Conservation (phyloP, 2,113 vertebrate genomes). For the Ciconia boyciana region DNA sequence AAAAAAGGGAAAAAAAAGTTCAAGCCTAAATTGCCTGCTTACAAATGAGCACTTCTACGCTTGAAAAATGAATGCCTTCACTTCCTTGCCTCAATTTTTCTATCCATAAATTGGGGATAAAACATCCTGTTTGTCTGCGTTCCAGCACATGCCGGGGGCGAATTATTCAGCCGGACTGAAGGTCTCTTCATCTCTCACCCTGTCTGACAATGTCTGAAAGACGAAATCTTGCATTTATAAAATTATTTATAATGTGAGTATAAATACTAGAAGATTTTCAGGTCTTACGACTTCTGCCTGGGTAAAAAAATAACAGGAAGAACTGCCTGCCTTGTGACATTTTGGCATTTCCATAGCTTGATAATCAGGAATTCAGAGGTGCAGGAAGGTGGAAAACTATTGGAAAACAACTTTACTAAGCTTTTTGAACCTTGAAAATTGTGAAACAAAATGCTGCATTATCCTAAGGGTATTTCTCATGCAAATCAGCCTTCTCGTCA, state of each 20-base stretch:
- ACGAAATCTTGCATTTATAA: background rate
- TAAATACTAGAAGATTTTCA: background rate
- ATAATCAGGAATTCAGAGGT: background rate
- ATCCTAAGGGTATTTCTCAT: conserved; percentile 17
- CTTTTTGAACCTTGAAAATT: background rate
- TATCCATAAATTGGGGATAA: conserved; percentile 26
- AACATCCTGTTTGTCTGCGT: background rate
- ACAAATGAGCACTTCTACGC: conserved; percentile 43
- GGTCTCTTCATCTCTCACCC: background rate
- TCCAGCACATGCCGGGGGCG: background rate
- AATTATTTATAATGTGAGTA: background rate
- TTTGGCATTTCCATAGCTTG: background rate
- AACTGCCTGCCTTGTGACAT: background rate
- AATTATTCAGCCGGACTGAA: background rate
- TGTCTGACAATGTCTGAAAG: background rate
- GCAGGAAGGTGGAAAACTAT: background rate
- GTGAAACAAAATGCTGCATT: background rate
- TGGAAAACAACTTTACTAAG: background rate
- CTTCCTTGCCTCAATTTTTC: conserved; percentile 38
- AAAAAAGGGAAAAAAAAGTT: background rate
- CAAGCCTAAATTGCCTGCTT: conserved; percentile 44
- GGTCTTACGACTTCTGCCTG: background rate
- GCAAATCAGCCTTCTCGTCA: background rate
- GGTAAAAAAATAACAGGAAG: background rate
- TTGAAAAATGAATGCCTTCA: conserved; percentile 47